phyloP scores from a whole-genome alignment of 2,113 vertebrate species.

The Tupaia chinensis region DNA sequence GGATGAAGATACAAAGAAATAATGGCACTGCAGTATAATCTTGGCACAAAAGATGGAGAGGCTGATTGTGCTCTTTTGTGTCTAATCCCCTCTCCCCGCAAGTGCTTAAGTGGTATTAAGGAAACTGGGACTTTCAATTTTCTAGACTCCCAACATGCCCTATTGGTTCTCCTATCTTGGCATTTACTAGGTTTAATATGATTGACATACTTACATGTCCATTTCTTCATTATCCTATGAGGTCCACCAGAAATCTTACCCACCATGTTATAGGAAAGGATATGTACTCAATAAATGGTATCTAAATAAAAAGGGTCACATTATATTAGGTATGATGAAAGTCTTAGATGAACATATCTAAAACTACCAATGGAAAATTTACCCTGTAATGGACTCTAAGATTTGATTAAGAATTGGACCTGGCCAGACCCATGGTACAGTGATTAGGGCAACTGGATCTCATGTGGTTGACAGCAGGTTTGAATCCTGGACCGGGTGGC shows the following conservation, averaged over 20 bases:
- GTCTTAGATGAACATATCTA: background rate
- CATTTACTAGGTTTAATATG: background rate
- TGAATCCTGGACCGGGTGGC: no score
- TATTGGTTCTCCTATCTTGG: background rate
- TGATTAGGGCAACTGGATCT: no score
- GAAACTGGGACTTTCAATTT: constrained; percentile 52
- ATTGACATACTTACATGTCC: background rate
- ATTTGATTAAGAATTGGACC: background rate
- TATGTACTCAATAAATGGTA: background rate
- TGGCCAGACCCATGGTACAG: no score
- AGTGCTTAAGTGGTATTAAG: constrained; percentile 67
- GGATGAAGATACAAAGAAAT: constrained; percentile 61
- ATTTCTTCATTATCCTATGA: background rate
- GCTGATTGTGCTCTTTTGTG: constrained; percentile 44
- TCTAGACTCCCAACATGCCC: background rate
- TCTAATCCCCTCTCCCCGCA: constrained; percentile 59
- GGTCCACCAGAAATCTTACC: background rate
- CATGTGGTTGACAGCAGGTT: no score
- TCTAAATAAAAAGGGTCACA: background rate
- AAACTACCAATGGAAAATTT: background rate
- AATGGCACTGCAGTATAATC: constrained; percentile 40
- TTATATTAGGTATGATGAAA: background rate
- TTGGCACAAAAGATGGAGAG: constrained; percentile 53
- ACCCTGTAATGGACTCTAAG: background rate
- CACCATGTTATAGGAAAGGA: background rate